These are phyloP conservation scores for Aradophagus sp. DNA, from an alignment of 1,140 invertebrate species.

Conservation along the genomic window DNA sequence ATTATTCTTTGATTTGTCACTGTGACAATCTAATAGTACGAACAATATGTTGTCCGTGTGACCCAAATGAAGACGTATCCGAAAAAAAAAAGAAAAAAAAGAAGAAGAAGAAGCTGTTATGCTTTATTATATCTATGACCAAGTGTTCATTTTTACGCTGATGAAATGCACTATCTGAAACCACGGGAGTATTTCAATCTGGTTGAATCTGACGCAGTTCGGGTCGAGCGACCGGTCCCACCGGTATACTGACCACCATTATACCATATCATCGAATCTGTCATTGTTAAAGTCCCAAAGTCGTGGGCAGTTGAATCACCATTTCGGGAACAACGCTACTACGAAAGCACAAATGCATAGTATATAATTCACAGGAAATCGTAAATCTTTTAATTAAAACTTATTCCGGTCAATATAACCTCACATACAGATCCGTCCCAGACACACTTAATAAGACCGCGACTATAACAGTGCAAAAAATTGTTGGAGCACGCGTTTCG, in stretches of 20 bases:
- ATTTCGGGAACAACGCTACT: conserved; percentile 44
- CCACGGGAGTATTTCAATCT: conserved; percentile 46
- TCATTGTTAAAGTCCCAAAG: conserved; percentile 57
- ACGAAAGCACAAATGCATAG: conserved; percentile 42
- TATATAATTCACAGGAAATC: conserved; percentile 53
- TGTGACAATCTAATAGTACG: no score
- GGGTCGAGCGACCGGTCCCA: conserved; percentile 47
- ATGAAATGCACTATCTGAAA: conserved; percentile 44
- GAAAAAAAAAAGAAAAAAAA: no score
- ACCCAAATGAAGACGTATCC: conserved; percentile 42
- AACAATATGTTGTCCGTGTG: no score
- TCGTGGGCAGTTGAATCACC: conserved; percentile 45
- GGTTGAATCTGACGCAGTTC: conserved; percentile 9
- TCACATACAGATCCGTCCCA: conserved; percentile 30
- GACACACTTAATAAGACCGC: conserved; percentile 52
- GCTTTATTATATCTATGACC: no score
- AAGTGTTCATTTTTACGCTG: conserved; percentile 29
- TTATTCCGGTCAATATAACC: conserved; percentile 52
- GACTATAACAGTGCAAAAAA: conserved; percentile 22
- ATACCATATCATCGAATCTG: conserved; percentile 61
- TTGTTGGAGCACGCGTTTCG: conserved; percentile 23
- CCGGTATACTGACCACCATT: conserved; percentile 47
- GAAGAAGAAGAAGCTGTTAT: no score
- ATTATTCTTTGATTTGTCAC: no score
- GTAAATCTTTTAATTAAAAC: conserved; percentile 66